These are phyloP conservation scores for Anabas testudineus DNA, from an alignment of 2,797 vertebrate species.

Conservation along the genomic window DNA sequence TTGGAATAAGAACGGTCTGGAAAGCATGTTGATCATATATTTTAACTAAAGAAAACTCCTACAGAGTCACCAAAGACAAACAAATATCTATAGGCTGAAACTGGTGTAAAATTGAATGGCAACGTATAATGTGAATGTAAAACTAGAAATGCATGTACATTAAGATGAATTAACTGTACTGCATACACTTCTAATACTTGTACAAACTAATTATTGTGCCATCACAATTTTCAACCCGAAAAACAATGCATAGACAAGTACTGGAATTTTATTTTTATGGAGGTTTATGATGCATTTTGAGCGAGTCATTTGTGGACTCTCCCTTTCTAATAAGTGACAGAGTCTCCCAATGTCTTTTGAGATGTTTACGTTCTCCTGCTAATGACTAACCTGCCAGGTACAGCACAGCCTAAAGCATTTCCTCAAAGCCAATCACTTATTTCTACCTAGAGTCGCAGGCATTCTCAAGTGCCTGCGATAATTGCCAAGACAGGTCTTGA, in stretches of 20 bases:
- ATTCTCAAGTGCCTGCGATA: conserved; percentile 59
- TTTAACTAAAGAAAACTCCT: no score
- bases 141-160: no score
- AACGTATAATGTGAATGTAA: not conserved
- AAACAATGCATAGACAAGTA: no score
- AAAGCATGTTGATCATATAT: no score
- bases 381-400: conserved; percentile 68
- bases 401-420: conserved; percentile 41
- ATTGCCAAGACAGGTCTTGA: conserved; percentile 58
- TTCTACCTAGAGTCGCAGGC: conserved; percentile 48
- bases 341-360: conserved; percentile 48
- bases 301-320: conserved; percentile 6
- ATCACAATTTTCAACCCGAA: no score
- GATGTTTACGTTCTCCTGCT: conserved; percentile 47
- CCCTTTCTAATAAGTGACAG: conserved; percentile 19
- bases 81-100: no score
- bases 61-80: no score
- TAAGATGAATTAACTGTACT: no score
- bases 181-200: no score
- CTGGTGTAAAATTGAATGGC: not conserved
- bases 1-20: no score
- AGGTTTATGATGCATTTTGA: conserved; percentile 5
- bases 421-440: conserved; percentile 68
- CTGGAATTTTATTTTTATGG: no score
- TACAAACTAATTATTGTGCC: no score